phyloP scores from a whole-genome alignment of 2,888 invertebrate genomes.

The Drosophila longiperda region DNA sequence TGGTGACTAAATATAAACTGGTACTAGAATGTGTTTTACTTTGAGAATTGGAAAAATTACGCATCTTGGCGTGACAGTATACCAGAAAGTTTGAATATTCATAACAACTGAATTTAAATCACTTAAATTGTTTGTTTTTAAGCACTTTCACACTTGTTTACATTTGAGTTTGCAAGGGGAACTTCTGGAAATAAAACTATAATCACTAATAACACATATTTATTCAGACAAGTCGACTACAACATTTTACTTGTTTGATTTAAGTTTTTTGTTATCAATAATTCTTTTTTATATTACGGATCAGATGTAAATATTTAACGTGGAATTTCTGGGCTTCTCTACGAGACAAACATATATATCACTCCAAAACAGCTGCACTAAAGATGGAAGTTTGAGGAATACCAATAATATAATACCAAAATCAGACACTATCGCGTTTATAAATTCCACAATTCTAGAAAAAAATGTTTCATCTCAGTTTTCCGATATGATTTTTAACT shows the following conservation, averaged over 20 bases:
- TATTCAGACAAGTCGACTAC: neutral
- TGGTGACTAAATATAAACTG: neutral
- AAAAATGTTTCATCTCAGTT: neutral
- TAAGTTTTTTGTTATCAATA: neutral
- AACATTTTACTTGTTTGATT: neutral
- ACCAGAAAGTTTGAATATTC: neutral
- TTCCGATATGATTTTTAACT: neutral
- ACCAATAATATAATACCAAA: neutral
- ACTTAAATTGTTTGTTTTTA: neutral
- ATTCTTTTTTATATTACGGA: too few relatives aligned
- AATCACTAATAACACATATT: neutral
- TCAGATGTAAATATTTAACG: neutral
- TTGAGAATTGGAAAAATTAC: neutral
- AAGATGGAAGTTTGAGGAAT: neutral
- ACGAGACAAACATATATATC: neutral
- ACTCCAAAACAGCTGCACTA: neutral
- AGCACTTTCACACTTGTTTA: neutral
- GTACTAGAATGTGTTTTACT: neutral
- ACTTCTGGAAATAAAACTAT: neutral
- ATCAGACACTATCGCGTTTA: neutral
- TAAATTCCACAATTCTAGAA: neutral
- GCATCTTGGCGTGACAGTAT: too few relatives aligned
- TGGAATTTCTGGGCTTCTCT: neutral
- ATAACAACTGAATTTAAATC: neutral
- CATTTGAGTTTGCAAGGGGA: neutral